Percentiles rank a stretch among this genome's conserved stretches.
These are phyloP conservation scores for Drosophila gaucha DNA, from an alignment of 2,888 invertebrate genomes.

Conservation along the genomic window DNA sequence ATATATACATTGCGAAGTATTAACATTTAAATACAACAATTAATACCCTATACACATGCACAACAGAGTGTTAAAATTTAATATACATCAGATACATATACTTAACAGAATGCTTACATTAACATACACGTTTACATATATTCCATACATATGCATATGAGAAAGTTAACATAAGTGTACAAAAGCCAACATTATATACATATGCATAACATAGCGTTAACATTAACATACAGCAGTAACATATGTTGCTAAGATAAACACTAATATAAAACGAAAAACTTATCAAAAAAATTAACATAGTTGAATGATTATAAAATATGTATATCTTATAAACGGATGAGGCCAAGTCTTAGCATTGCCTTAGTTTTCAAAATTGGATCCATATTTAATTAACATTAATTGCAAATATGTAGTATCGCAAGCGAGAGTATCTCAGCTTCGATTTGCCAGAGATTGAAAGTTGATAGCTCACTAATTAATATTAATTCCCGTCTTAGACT, in stretches of 20 bases:
- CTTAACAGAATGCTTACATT: neutral
- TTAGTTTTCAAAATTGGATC: neutral
- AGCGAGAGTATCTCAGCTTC: constrained; percentile 9
- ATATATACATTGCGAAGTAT: too few relatives aligned
- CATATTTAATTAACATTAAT: neutral
- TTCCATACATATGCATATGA: too few relatives aligned
- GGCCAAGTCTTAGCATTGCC: neutral
- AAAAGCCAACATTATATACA: neutral
- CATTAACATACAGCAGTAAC: neutral
- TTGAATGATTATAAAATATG: neutral
- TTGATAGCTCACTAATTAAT: constrained; percentile 7
- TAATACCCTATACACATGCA: neutral
- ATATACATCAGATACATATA: neutral
- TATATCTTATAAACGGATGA: neutral
- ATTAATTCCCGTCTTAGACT: neutral
- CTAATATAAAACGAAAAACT: neutral
- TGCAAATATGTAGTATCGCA: neutral
- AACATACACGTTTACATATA: neutral
- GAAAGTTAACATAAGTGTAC: too few relatives aligned
- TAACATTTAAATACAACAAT: neutral
- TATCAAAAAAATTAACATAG: constrained; percentile 1
- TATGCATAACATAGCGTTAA: too few relatives aligned
- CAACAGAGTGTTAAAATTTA: neutral
- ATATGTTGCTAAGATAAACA: neutral
- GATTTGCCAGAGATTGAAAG: neutral